Base-by-base conservation (phyloP, 2,797 vertebrate species). In the Enteromius afrohamiltoni region DNA sequence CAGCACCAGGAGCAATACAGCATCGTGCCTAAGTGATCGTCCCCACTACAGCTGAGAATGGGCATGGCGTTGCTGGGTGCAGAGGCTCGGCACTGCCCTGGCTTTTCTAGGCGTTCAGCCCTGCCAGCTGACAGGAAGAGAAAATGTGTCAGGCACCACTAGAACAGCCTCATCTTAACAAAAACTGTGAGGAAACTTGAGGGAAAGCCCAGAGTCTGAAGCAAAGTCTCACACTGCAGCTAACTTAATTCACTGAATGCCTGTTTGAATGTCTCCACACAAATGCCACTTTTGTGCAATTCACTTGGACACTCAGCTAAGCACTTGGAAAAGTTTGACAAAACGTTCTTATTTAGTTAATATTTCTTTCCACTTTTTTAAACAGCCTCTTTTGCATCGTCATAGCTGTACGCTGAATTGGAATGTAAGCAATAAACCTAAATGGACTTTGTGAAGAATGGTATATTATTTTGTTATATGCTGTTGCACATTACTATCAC, bases 1-100 rank as follows among this genome's bases (percentile, higher is more conserved):
- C 87, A 92, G 0, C 92, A 93, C 91, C 92, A 94, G 60, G 94
- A 96, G 31, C 69, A 78, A 51, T 93, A 95, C 70, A 94, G 83
- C 87, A 95, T 92, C 88, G 91, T 0, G 23, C 90, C 76, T 0
- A 68, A 83, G 88, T 86, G 2, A 79, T 51, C 37, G 9, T 65
- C 6, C 37, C 49, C 1, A 2, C 40, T 82, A 77, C 83, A 88
- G 26, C 1, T 85, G 69, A 91, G 92, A 85, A 95, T 93, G 1
- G 16, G 17, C 2, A 93, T 51, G n/a, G 92, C 91, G 4, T 77
- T 64, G 0, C 93, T 92, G 77, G 85, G 88, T 70, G 78, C 84
- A 7, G 3, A 14, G 74, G 75, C 77, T 31, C 65, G 82, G 29
- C 19, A 55, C 58, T 51, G 55, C 37, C 79, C 34, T 40, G 83